Conservation (phyloP, 2,888 invertebrate species). For the Micropterix aruncella region DNA sequence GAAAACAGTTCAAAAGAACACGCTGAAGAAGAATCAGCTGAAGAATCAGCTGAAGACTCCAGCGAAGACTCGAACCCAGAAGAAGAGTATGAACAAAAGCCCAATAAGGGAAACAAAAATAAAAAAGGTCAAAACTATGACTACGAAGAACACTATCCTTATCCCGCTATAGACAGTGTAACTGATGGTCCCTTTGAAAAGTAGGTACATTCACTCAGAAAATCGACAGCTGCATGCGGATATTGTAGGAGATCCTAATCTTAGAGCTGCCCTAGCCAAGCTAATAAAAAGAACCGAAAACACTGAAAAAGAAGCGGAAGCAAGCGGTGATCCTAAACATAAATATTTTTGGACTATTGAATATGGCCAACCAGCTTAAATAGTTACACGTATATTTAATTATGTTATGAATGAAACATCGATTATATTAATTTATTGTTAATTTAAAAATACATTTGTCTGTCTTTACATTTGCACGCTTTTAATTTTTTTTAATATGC, state of each 20-base stretch:
- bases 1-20: slow-evolving; percentile 14
- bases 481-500: no score
- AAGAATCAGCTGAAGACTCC: slow-evolving; percentile 12
- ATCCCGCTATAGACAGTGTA: slow-evolving; percentile 6
- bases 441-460: no score
- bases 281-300: slow-evolving; percentile 29
- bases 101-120: no score
- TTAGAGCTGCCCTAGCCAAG: slow-evolving; percentile 23
- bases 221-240: slow-evolving; percentile 1
- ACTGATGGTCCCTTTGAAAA: slow-evolving; percentile 6
- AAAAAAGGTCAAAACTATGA: background rate
- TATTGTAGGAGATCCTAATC: slow-evolving; percentile 16
- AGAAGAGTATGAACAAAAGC: slow-evolving; percentile 4
- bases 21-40: slow-evolving; percentile 13
- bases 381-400: no score
- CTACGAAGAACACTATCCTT: slow-evolving; percentile 2
- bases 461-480: no score
- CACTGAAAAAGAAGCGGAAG: slow-evolving; percentile 25
- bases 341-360: slow-evolving; percentile 39
- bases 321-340: slow-evolving; percentile 30
- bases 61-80: slow-evolving; percentile 3
- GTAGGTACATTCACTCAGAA: slow-evolving; percentile 3
- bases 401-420: no score
- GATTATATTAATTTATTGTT: no score
- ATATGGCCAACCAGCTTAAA: slow-evolving; percentile 29